Base-by-base conservation (phyloP, 2,797 vertebrate species). In the Centroberyx gerrardi region DNA sequence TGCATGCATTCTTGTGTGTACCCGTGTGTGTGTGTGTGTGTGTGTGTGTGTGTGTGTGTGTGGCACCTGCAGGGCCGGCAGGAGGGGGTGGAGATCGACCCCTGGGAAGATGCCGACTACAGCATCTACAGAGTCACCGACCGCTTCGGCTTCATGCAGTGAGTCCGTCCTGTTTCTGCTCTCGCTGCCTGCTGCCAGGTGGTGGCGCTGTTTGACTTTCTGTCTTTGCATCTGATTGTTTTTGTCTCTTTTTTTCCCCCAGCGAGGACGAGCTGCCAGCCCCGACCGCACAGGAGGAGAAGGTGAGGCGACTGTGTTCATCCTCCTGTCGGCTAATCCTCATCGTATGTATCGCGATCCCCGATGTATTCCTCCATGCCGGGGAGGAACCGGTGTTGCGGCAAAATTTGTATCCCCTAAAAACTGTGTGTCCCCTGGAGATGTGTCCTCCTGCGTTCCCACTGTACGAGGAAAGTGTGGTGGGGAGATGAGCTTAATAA, bases 101-200 rank as follows among this genome's bases (percentile, higher is more conserved):
- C 94, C 0, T 96, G 96, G 96, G 97, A 98, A 82, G 97, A 98
- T 94, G 95, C 95, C 0, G 94, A 97, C 83, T 97, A 96, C 90
- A 92, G 90, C 0, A 87, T 97, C 64, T 97, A 96, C 85, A 96
- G 96, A 90, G 95, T 96, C 88, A 96, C 96, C 1, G 96, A 97
- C 85, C 96, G 96, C 49, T 96, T 97, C 53, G 96, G 96, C 83
- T 97, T 97, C 93, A 92, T 96, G 90, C 97, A 97, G 96, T 97
- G 88, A 96, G 96, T 95, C 28, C 0, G 0, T 36, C 15, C 4
- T 17, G 2, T 6, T 8, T 22, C 22, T 14, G 49, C 15, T 13
- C 15, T 15, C 2, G 13, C 2, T 27, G 51, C 12, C 7, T 2
- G 51, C 40, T 13, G 40, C 36, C 46, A 18, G 15, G 2, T 2